Conservation (phyloP, 2,888 invertebrate species). For the Helleia helle region DNA sequence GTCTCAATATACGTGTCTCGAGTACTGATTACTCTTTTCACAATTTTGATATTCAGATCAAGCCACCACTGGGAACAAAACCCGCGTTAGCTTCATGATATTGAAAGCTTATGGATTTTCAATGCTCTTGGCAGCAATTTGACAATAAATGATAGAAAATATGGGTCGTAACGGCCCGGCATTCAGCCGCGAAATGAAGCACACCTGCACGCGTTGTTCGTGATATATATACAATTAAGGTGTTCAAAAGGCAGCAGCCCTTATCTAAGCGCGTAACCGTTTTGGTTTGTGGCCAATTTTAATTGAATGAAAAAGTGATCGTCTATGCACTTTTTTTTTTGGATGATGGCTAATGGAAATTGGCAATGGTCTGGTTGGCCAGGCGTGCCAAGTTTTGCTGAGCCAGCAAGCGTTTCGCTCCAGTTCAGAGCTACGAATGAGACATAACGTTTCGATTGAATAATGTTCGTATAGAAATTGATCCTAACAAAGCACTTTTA, state of each 20-base stretch:
- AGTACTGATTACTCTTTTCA: conserved; percentile 66
- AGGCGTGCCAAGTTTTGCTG: conserved; percentile 69
- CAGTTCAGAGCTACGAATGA: conserved; percentile 53
- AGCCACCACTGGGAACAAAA: conserved; percentile 67
- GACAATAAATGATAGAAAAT: conserved; percentile 42
- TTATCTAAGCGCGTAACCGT: conserved; percentile 26
- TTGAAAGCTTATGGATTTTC: conserved; percentile 73
- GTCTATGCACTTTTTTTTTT: conserved; percentile 72
- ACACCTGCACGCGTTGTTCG: conserved; percentile 19
- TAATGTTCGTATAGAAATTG: conserved; percentile 64
- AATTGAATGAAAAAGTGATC: conserved; percentile 73
- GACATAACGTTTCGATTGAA: conserved; percentile 70
- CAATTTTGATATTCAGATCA: conserved; percentile 73
- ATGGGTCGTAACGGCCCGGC: conserved; percentile 12
- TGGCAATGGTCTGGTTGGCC: conserved; percentile 66
- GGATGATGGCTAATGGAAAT: conserved; percentile 74
- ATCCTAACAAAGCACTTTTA: conserved; percentile 34
- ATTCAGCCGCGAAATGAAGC: conserved; percentile 20
- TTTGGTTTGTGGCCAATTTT: conserved; percentile 61
- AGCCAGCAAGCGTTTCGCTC: conserved; percentile 67
- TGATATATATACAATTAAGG: conserved; percentile 20
- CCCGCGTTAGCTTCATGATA: conserved; percentile 66
- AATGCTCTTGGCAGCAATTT: conserved; percentile 53
- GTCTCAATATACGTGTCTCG: conserved; percentile 69
- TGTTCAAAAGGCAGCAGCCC: conserved; percentile 24